Evolutionary conservation across 2,797 vertebrate genomes (phyloP), one percentile per base, ranked within the genome.

Genomic region (Dendrocincla fuliginosa): DNA sequence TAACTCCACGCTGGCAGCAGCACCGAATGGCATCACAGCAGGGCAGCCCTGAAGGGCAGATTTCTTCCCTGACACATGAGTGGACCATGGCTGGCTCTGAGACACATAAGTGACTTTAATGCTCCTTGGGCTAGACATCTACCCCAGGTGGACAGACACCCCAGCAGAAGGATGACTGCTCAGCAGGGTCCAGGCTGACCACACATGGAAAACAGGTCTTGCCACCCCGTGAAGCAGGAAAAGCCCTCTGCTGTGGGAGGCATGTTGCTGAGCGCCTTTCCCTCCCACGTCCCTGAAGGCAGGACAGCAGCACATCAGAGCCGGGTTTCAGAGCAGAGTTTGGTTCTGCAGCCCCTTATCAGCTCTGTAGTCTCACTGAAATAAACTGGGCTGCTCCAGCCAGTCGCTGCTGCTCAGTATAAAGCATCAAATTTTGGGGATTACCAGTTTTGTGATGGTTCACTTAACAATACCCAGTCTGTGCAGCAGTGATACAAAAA

Each of bases 1-100:
- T 57, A 91, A 59, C 33, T 83, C 64, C 78, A 33, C n/a, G 15
- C 0, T 27, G 57, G 68, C 57, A 85, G 75, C 23, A 68, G 65
- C 79, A 71, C 64, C 74, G 71, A 74, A 83, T 14, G 57, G 75
- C 64, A 85, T 42, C 84, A 47, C 87, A 95, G 75, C 82, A 95
- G 60, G 63, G 78, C 89, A 87, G 68, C 64, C 90, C 90, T 41
- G 37, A 82, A 87, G 56, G 90, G 63, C 86, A 87, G 37, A 80
- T 78, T 95, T 95, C 42, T 89, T 83, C 68, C 60, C 78, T 87
- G 84, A 68, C 75, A 77, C n/a, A 18, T 2, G 19, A 93, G 37
- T 7, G 77, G 56, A 80, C 46, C 53, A 46, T 0, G 4, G 35
- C 42, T 92, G 84, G 53, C 0, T 0, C 47, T 20, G 61, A 80